These are phyloP conservation scores for Neosilurus mollespiculum DNA, from an alignment of 2,797 vertebrate genomes.

Conservation along the genomic window DNA sequence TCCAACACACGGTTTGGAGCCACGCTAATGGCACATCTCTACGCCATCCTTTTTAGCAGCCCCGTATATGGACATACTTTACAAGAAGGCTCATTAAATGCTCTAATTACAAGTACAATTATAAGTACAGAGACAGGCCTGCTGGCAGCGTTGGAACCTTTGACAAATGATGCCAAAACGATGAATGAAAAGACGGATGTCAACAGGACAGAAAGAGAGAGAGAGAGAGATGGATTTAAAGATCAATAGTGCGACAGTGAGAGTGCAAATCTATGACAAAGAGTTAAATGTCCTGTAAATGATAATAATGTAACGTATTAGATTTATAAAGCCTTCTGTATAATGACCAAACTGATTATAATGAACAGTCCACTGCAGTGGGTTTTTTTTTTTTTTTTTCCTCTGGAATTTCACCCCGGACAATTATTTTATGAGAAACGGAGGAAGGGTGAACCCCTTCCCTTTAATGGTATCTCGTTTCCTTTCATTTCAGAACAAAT, in stretches of 20 bases:
- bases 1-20: too few relatives aligned
- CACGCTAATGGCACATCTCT: not conserved
- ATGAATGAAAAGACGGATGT: not conserved
- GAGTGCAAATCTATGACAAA: not conserved
- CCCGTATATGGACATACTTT: not conserved
- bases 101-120: not conserved
- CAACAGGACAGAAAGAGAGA: not conserved
- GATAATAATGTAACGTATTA: not conserved
- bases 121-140: not conserved
- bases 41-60: not conserved
- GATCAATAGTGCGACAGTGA: not conserved
- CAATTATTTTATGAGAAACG: not conserved
- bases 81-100: not conserved
- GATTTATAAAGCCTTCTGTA: not conserved
- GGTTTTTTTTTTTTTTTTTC: not conserved
- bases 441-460: not conserved
- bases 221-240: not conserved
- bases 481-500: not conserved
- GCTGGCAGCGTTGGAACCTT: not conserved
- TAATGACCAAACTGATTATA: not conserved
- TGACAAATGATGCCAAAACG: not conserved
- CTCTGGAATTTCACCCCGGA: not conserved
- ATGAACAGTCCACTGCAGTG: not conserved
- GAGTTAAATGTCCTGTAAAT: not conserved
- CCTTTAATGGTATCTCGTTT: not conserved